Base-by-base conservation (phyloP, 2,888 invertebrate genomes). In the Ectemnius cavifrons region DNA sequence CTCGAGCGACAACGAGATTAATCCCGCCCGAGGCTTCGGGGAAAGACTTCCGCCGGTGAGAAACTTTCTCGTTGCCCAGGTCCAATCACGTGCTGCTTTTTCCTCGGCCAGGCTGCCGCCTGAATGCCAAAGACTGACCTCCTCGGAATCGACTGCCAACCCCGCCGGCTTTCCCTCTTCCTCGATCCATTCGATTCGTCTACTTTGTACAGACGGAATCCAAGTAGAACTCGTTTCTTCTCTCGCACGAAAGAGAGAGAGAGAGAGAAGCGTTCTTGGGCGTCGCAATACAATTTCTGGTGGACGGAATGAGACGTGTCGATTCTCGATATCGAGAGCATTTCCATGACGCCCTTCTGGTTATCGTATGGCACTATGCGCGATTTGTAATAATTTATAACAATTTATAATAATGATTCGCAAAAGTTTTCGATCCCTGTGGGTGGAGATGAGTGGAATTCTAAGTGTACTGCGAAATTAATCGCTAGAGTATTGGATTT, bases 1-100 rank as follows among this genome's bases (percentile, higher is more conserved):
- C 67, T 46, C 57, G 65, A 73, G 65, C 69, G 71, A 71, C 72
- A 75, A 81, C 77, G 67, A 82, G 81, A 83, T 82, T 81, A 83
- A 82, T 81, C 71, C 71, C 28, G 71, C 67, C 65, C 63, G 71
- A 79, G 69, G 72, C 69, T 66, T 79, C 60, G 62, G 67, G 69
- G 69, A 65, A 73, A 77, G 75, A 71, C 70, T 63, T 61, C 20
- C 59, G 63, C 28, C 49, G 74, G 65, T 64, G 77, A 79, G 74
- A 74, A 82, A 83, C 78, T 23, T 23, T 23, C 23, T 23, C 23
- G 23, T 23, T 23, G 23, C 23, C 23, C 3, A 23, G 23, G 23
- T 23, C 23, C 23, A 23, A 23, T 23, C 23, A 23, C 23, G 23
- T 23, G 2, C 23, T 23, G 23, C 23, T 23, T 23, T 23, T 23